Evolutionary conservation across 2,113 vertebrate species (phyloP).

Genomic region (Stegostoma tigrinum): DNA sequence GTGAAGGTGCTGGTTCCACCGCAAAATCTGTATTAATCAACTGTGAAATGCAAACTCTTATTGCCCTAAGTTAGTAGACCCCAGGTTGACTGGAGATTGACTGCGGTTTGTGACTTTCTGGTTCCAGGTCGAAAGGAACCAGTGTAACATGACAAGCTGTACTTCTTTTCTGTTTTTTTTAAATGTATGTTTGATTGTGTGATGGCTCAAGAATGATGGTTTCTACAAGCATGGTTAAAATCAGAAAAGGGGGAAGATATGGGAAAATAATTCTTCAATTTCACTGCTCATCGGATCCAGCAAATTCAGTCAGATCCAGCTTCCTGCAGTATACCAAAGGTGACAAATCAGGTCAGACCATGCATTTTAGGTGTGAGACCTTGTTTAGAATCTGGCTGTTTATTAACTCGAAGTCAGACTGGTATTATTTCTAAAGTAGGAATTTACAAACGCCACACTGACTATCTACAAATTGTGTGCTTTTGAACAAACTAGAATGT

Average conservation of each 20-base stretch:
- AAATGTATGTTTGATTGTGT: not conserved
- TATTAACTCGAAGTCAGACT: no score
- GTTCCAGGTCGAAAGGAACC: not conserved
- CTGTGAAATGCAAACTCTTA: not conserved
- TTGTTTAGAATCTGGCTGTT: no score
- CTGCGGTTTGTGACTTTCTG: not conserved
- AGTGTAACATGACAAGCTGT: not conserved
- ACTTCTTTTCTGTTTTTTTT: not conserved
- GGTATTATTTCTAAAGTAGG: no score
- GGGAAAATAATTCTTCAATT: not conserved
- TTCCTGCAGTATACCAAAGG: not conserved
- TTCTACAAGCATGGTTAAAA: not conserved
- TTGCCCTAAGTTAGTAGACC: not conserved
- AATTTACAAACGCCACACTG: no score
- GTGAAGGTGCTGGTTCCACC: not conserved
- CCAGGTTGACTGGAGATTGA: not conserved
- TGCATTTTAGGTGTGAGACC: no score
- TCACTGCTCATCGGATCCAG: not conserved
- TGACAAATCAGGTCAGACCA: no score
- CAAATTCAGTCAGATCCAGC: not conserved
- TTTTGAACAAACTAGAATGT: no score
- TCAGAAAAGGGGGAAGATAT: not conserved
- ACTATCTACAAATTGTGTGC: no score
- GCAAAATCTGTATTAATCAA: not conserved
- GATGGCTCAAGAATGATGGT: not conserved